Evolutionary conservation across 2,888 invertebrate species (phyloP).

Genomic region (Diogma glabrata): DNA sequence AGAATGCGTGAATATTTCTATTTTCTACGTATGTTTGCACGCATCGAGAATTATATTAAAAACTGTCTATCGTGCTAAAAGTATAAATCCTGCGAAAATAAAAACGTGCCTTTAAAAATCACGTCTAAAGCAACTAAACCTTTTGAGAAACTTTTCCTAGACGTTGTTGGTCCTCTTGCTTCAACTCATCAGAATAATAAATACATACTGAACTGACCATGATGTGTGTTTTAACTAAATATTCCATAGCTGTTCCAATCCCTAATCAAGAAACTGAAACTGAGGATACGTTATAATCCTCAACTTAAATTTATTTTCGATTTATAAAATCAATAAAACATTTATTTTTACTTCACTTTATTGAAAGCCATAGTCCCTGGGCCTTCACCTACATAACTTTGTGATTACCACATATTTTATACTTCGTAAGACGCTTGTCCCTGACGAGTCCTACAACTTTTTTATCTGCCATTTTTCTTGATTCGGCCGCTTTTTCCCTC

Average conservation of each 20-base stretch:
- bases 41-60: background rate
- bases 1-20: background rate
- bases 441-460: too few species aligned
- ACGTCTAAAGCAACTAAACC: background rate
- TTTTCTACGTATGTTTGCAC: background rate
- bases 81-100: background rate
- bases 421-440: too few species aligned
- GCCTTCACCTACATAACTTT: too few species aligned
- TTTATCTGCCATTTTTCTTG: too few species aligned
- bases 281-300: too few species aligned
- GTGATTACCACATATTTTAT: too few species aligned
- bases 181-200: slow-evolving; percentile 7
- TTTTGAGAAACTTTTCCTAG: background rate
- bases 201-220: slow-evolving; percentile 12
- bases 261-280: slow-evolving; percentile 9
- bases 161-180: slow-evolving; percentile 6
- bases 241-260: slow-evolving; percentile 10
- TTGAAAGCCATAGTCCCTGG: too few species aligned
- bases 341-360: too few species aligned
- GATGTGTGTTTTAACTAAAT: slow-evolving; percentile 13
- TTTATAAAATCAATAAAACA: too few species aligned
- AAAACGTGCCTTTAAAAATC: background rate
- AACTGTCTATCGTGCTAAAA: background rate
- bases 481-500: too few species aligned
- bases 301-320: too few species aligned